Base-by-base conservation (phyloP, 2,113 vertebrate genomes). In the Alosa alosa region DNA sequence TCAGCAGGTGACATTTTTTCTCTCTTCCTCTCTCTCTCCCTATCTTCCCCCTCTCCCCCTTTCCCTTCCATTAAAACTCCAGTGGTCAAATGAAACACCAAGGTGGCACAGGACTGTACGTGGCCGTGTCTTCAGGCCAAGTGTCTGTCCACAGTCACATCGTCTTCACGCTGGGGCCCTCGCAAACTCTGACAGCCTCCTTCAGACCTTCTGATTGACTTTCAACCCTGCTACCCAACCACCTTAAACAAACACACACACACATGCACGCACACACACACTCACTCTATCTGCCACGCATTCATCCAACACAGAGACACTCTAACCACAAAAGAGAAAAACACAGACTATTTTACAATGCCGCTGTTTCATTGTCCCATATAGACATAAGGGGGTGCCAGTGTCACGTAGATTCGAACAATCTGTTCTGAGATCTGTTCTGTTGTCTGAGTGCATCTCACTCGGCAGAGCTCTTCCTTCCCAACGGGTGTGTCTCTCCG, bases 1-100 rank as follows among this genome's bases (percentile, higher is more conserved):
- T 93, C 93, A 93, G 86, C 86, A 94, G 93, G 93, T 94, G 93
- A 92, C 90, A 15, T 78, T 78, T 78, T 36, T 78, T 39, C 39
- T 15, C 20, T 78, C 39, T 39, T 15, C 31, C 25, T 72, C 25
- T 64, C 60, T 64, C 8, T 72, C 31, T 15, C 15, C 25, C 25
- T 36, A 25, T 72, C 64, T 72, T 72, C 64, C 31, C 64, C 11
- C 31, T 72, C 25, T 72, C 36, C 72, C 15, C 13, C 31, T 36
- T 78, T 78, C 72, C 36, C 72, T 15, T 78, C 72, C 88, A 90
- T 90, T 87, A 88, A 90, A 92, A 91, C 86, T 90, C 89, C 89
- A 90, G 88, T 90, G 89, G 91, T 92, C 92, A 91, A 78, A 68
- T 68, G 6, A 89, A 88, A 90, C 84, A 85, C 84, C 87, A 3